Conservation (phyloP, 2,113 vertebrate genomes). For the Pseudopodoces humilis region DNA sequence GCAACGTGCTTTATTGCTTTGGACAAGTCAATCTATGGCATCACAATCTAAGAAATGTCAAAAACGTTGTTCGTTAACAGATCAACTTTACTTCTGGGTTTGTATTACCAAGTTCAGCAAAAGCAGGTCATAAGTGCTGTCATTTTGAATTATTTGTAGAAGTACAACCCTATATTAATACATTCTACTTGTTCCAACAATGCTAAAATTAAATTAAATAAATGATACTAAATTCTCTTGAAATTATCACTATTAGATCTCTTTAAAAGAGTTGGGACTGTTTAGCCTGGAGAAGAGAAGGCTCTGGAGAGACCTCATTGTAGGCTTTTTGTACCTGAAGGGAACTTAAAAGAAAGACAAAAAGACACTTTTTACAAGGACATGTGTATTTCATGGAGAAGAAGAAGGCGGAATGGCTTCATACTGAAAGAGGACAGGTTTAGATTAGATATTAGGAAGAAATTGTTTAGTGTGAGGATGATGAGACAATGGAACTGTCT, state of each 20-base stretch:
- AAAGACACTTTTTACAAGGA: neutral
- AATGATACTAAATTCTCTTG: neutral
- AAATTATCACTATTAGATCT: neutral
- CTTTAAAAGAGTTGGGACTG: neutral
- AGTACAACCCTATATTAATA: neutral
- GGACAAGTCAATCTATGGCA: neutral
- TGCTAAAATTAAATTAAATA: neutral
- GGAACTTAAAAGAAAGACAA: neutral
- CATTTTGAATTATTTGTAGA: neutral
- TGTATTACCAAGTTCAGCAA: neutral
- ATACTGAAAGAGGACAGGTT: neutral
- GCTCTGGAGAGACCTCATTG: neutral
- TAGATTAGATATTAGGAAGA: neutral
- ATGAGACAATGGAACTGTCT: neutral
- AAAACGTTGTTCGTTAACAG: neutral
- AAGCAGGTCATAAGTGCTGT: neutral
- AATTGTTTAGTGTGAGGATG: neutral
- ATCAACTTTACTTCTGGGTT: neutral
- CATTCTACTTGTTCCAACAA: neutral
- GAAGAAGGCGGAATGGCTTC: neutral
- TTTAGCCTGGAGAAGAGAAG: neutral
- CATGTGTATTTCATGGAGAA: neutral
- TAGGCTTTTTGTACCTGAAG: neutral
- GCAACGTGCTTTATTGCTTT: neutral
- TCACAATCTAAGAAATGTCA: neutral